Evolutionary conservation across 2,113 vertebrate genomes (phyloP).

Genomic region (Chroicocephalus ridibundus): DNA sequence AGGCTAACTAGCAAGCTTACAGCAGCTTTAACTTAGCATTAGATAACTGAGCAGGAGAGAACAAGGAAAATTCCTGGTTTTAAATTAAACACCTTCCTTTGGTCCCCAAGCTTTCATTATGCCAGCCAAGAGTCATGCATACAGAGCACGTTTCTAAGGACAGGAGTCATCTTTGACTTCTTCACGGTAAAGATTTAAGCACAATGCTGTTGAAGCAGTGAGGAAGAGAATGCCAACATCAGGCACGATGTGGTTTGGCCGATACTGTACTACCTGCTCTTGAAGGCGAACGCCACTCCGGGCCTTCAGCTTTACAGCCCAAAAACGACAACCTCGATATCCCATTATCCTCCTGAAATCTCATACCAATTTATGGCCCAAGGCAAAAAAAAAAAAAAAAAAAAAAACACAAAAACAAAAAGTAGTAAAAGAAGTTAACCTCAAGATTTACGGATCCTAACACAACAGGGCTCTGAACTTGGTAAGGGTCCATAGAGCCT

Average conservation of each 20-base stretch:
- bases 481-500: not conserved
- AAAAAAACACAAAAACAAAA: not conserved
- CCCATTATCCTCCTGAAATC: not conserved
- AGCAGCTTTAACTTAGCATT: not conserved
- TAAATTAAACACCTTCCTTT: not conserved
- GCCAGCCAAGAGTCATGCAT: not conserved
- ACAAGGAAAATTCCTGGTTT: not conserved
- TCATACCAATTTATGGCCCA: not conserved
- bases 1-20: not conserved
- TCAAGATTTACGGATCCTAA: not conserved
- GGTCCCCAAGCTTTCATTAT: not conserved
- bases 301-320: not conserved
- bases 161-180: not conserved
- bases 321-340: not conserved
- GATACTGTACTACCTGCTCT: not conserved
- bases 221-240: not conserved
- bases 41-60: not conserved
- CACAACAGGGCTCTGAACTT: not conserved
- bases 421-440: not conserved
- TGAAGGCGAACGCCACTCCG: not conserved
- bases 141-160: not conserved
- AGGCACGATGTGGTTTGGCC: accelerated
- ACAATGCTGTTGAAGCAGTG: not conserved
- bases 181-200: not conserved
- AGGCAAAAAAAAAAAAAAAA: not conserved